A percentile compares a stretch with the other conserved stretches of the same genome.
Conservation (phyloP, 1,140 invertebrate genomes). For the Pentalonia nigronervosa region DNA sequence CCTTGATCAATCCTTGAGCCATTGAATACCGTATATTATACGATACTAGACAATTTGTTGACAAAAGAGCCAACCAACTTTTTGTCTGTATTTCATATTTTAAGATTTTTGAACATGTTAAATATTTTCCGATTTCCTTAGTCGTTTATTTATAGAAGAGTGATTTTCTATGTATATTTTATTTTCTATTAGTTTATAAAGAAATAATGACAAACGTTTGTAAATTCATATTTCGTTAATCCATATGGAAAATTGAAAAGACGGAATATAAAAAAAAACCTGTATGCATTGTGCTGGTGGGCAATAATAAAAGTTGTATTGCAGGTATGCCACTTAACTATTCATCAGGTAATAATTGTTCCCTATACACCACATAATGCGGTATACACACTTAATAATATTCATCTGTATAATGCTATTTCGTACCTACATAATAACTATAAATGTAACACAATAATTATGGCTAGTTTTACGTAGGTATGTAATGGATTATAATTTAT, state of each 20-base stretch:
- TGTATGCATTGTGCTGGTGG: not conserved
- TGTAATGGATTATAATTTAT: constrained; percentile 5
- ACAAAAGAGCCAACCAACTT: not conserved
- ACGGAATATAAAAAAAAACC: not conserved
- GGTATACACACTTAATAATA: constrained; percentile 2
- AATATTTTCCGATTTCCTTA: not conserved
- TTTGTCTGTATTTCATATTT: not conserved
- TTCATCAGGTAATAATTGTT: constrained; percentile 14
- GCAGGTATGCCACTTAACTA: not conserved
- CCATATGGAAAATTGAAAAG: not conserved
- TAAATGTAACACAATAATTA: not conserved
- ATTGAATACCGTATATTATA: not conserved
- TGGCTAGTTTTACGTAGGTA: not conserved
- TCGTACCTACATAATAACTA: not conserved
- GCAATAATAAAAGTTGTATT: not conserved
- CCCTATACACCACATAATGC: not conserved
- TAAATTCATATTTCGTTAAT: not conserved
- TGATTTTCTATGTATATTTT: not conserved
- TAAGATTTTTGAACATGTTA: not conserved
- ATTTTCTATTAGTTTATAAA: not conserved
- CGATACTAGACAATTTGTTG: not conserved
- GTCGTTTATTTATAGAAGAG: not conserved
- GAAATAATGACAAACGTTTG: not conserved
- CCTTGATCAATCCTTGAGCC: not conserved
- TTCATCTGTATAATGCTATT: not conserved